Evolutionary conservation across 1,140 invertebrate genomes (phyloP).

Genomic region (Sitobion miscanthi): DNA sequence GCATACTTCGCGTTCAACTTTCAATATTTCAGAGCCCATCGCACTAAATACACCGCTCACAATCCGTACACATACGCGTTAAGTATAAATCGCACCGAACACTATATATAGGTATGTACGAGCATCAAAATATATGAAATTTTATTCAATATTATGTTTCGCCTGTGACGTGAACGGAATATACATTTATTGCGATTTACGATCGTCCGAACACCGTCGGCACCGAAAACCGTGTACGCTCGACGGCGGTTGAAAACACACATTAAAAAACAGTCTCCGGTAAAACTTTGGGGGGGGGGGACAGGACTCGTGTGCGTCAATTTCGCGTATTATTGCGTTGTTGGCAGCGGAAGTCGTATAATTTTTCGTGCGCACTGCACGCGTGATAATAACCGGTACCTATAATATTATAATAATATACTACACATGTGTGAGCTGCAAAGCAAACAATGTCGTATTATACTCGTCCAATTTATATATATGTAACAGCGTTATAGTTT

Average conservation of each 20-base stretch:
- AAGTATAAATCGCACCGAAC: too few species aligned
- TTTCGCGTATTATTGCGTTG: not conserved
- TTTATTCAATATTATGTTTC: not conserved
- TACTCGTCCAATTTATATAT: not conserved
- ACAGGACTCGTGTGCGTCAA: not conserved
- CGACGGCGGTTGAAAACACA: not conserved
- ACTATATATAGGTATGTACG: too few species aligned
- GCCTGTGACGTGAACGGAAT: not conserved
- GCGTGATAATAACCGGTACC: not conserved
- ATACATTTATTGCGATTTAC: not conserved
- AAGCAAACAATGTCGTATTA: not conserved
- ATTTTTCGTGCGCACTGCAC: not conserved
- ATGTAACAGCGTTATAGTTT: not conserved
- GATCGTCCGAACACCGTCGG: not conserved
- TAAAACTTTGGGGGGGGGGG: not conserved
- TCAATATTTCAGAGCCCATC: not conserved
- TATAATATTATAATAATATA: not conserved
- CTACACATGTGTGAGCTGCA: not conserved
- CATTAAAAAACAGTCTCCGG: not conserved
- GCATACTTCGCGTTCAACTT: not conserved
- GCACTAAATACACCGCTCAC: too few species aligned
- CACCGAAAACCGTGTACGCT: not conserved
- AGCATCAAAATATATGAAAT: too few species aligned
- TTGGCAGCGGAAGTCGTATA: constrained; percentile 21
- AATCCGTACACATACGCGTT: too few species aligned